Conservation (phyloP, 2,888 invertebrate species). For the Drosophila ezoana region DNA sequence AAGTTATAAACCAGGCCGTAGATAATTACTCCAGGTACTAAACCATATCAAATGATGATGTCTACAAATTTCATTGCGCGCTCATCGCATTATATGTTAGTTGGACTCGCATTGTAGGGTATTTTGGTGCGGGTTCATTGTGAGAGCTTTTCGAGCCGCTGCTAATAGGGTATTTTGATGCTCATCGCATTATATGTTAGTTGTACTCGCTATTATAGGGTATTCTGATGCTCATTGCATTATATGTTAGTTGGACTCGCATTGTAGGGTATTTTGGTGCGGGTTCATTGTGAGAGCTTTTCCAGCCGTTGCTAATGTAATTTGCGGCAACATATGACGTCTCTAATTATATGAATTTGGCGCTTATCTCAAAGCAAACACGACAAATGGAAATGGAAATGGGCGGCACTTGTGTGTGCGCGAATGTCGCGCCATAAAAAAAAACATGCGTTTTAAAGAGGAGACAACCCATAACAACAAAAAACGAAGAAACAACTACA, state of each 20-base stretch:
- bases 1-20: too few relatives aligned
- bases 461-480: conserved; percentile 18
- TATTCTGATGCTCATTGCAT: too few relatives aligned
- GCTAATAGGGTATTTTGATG: conserved; percentile 42
- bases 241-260: background rate
- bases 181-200: too few relatives aligned
- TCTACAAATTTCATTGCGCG: too few relatives aligned
- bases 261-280: conserved; percentile 9
- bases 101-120: background rate
- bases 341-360: conserved; percentile 77
- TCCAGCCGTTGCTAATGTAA: conserved; percentile 55
- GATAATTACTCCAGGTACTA: background rate
- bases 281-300: conserved; percentile 4
- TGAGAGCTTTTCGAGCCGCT: conserved; percentile 17
- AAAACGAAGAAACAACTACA: background rate
- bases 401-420: conserved; percentile 59
- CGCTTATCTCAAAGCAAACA: conserved; percentile 75
- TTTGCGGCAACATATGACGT: conserved; percentile 69
- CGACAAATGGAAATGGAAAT: conserved; percentile 66
- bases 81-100: too few relatives aligned
- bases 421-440: conserved; percentile 46
- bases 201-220: too few relatives aligned
- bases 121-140: conserved; percentile 4
- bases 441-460: conserved; percentile 45
- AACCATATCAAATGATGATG: background rate